phyloP scores from a whole-genome alignment of 2,888 invertebrate genomes.

The Drosophila neonasuta region DNA sequence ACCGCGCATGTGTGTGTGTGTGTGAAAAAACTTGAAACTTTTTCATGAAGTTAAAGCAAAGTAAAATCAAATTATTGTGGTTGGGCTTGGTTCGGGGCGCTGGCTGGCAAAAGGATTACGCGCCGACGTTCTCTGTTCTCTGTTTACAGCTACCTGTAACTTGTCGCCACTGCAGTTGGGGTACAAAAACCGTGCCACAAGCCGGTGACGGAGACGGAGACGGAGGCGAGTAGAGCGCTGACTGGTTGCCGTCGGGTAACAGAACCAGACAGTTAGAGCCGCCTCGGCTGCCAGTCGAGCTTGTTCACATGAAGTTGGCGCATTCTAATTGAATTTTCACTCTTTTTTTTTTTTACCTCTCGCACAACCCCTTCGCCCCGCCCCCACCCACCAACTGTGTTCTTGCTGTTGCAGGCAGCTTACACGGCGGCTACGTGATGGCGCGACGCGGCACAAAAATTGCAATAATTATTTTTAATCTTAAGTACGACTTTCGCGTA shows the following conservation, averaged over 20 bases:
- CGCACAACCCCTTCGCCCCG: not conserved
- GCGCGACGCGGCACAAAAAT: constrained; percentile 69
- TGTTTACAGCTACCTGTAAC: constrained; percentile 53
- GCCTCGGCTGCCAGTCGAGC: constrained; percentile 47
- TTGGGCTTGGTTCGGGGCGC: constrained; percentile 44
- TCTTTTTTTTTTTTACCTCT: constrained; percentile 42
- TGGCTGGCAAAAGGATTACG: constrained; percentile 70
- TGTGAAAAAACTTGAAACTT: constrained; percentile 71
- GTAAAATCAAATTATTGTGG: constrained; percentile 77
- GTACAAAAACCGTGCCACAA: constrained; percentile 33
- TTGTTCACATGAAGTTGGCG: constrained; percentile 68
- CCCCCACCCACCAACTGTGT: not conserved
- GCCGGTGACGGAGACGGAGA: constrained; percentile 4
- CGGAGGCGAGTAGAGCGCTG: constrained; percentile 7
- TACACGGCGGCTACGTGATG: constrained; percentile 62
- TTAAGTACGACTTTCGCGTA: constrained; percentile 76
- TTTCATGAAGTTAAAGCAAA: constrained; percentile 78
- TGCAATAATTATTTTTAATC: constrained; percentile 78
- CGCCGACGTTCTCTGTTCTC: constrained; percentile 25
- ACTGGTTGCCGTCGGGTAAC: constrained; percentile 6
- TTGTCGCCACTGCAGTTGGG: constrained; percentile 49
- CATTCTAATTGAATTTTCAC: constrained; percentile 77
- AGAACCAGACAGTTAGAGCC: constrained; percentile 60
- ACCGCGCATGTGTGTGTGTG: constrained; percentile 34
- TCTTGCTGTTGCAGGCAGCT: constrained; percentile 6